Conservation (phyloP, 2,113 vertebrate species). For the Catharus fuscescens region DNA sequence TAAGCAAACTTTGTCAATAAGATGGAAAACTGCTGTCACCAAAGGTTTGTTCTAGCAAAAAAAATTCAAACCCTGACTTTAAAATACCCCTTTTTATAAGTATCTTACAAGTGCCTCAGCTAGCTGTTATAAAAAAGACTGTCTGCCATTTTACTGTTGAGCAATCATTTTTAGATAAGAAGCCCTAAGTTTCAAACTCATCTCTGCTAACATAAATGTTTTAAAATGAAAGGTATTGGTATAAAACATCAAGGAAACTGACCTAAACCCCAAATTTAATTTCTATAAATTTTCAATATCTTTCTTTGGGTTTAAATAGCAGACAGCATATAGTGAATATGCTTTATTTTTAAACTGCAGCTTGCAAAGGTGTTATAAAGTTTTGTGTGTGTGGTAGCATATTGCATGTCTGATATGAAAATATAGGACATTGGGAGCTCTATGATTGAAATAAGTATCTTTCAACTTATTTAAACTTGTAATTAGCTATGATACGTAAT, state of each 20-base stretch:
- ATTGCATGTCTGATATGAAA: not conserved
- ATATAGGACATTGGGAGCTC: not conserved
- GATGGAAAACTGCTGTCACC: not conserved
- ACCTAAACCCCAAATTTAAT: not conserved
- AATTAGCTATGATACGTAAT: not conserved
- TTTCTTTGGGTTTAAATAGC: not conserved
- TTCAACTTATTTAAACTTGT: not conserved
- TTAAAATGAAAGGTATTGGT: not conserved
- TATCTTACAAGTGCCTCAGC: not conserved
- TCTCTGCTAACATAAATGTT: not conserved
- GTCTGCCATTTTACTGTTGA: not conserved
- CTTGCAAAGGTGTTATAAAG: not conserved
- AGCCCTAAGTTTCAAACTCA: not conserved
- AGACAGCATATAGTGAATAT: not conserved
- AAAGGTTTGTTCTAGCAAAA: not conserved
- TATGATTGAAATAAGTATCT: not conserved
- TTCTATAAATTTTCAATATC: not conserved
- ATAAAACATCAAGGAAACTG: not conserved
- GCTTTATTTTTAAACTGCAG: not conserved
- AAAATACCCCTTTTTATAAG: not conserved
- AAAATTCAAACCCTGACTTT: not conserved
- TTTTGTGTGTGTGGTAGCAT: not conserved
- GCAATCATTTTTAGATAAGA: not conserved
- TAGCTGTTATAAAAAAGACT: not conserved
- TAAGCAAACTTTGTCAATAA: not conserved